These are phyloP conservation scores for Ornithoptera alexandrae DNA, from an alignment of 2,888 invertebrate genomes.

Conservation along the genomic window DNA sequence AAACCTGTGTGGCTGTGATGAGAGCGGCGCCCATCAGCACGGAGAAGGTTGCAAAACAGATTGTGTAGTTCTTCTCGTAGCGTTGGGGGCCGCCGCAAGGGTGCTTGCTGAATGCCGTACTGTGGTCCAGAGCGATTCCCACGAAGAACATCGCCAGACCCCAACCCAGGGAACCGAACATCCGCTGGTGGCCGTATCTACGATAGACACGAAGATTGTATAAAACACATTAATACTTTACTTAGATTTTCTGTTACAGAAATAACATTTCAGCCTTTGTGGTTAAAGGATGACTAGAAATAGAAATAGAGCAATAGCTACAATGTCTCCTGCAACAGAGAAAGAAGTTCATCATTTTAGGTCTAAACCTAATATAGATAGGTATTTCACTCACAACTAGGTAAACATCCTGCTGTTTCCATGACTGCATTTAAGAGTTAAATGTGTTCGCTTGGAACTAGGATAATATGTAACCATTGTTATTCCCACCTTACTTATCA, in stretches of 20 bases:
- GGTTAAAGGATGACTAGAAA: too few relatives aligned
- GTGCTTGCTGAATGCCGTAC: constrained; percentile 95
- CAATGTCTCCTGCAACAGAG: too few relatives aligned
- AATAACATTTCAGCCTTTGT: too few relatives aligned
- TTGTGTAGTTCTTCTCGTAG: constrained; percentile 98
- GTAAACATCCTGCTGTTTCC: too few relatives aligned
- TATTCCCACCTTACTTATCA: neutral
- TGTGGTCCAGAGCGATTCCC: constrained; percentile 96
- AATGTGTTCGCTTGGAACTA: too few relatives aligned
- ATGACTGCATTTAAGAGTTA: too few relatives aligned
- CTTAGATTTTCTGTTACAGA: too few relatives aligned
- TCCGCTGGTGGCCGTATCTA: constrained; percentile 96
- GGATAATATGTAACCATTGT: neutral
- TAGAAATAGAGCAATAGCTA: too few relatives aligned
- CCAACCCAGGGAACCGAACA: constrained; percentile 99
- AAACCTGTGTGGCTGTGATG: constrained; percentile 92
- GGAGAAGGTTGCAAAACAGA: constrained; percentile 98
- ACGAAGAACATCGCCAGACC: constrained; percentile 99
- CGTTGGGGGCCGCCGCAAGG: constrained; percentile 93
- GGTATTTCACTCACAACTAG: too few relatives aligned
- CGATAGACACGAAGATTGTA: neutral
- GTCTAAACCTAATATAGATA: too few relatives aligned
- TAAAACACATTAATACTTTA: too few relatives aligned
- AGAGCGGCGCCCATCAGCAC: constrained; percentile 97
- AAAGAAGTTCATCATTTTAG: too few relatives aligned